Base-by-base conservation (phyloP, 2,888 invertebrate genomes). In the Julus scandinavius region DNA sequence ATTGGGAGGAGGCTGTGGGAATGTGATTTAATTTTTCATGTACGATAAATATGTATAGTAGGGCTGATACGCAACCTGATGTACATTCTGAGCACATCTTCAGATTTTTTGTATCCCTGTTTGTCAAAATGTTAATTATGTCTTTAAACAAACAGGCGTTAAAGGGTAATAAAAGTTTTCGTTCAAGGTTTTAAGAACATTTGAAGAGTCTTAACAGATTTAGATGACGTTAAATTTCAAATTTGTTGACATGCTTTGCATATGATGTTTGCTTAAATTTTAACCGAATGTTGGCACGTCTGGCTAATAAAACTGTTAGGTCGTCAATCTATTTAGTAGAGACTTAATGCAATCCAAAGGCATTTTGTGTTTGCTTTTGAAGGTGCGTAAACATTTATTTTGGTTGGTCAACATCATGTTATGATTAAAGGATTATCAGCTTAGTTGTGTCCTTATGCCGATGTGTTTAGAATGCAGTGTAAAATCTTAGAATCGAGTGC, bases 391-490 rank as follows among this genome's bases (percentile, higher is more conserved):
- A 72, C 72, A 72, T 72, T 72, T 72, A 29, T 72, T 72, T 72
- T 29, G 72, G 72, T 72, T 29, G 72, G 72, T 72, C 72, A 72
- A 72, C 72, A 72, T 11, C 29, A 11, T 72, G 7, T 72, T 72
- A 29, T n/a, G 72, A 72, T 72, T 72, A 72, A 72, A 29, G 72
- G 72, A 72, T 72, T 72, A 72, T 72, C 72, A 72, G 11, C 29
- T 29, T 11, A 45, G 6, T 45, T 5, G 7, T n/a, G n/a, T n/a
- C n/a, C n/a, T n/a, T n/a, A n/a, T n/a, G n/a, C n/a, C 45, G 0
- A 7, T 45, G 20, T 29, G 29, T 72, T 63, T 4, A 6, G n/a
- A 63, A 63, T n/a, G 58, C n/a, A 63, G n/a, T 63, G 58, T 20
- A 63, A 63, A 63, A 17, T 17, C n/a, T 0, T 63, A 63, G n/a